These are phyloP conservation scores for Willowsia nigromaculata DNA, from an alignment of 2,888 invertebrate species.

Conservation along the genomic window DNA sequence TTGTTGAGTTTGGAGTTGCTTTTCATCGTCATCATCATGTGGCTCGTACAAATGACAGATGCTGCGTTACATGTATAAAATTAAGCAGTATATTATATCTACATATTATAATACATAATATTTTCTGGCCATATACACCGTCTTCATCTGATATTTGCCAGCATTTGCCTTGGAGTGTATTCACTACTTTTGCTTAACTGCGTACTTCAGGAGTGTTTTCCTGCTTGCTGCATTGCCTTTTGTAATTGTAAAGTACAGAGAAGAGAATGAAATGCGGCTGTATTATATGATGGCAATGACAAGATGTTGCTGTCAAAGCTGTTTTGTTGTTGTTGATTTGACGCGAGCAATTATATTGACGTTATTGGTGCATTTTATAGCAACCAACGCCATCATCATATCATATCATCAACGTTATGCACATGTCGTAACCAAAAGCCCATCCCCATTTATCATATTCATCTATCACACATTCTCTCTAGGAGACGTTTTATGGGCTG, in stretches of 20 bases:
- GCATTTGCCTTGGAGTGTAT: background rate
- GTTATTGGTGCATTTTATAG: constrained; percentile 37
- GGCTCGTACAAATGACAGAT: constrained; percentile 25
- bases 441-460: constrained; percentile 27
- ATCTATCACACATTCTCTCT: background rate
- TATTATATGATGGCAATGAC: constrained; percentile 10
- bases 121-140: background rate
- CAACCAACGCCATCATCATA: background rate
- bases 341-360: constrained; percentile 11
- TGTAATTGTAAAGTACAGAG: background rate
- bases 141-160: background rate
- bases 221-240: background rate
- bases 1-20: constrained; percentile 6
- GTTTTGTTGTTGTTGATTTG: constrained; percentile 37
- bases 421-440: background rate
- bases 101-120: too few relatives aligned
- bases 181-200: background rate
- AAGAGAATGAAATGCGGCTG: background rate
- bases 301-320: constrained; percentile 40
- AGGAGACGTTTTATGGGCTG: constrained; percentile 23
- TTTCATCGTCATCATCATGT: constrained; percentile 21
- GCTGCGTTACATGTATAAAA: background rate
- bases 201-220: constrained; percentile 14
- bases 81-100: background rate
- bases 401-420: background rate